A percentile compares a stretch with the other conserved stretches of the same genome.
phyloP scores from a whole-genome alignment of 2,888 invertebrate genomes.

The Mesorhabditis belari region DNA sequence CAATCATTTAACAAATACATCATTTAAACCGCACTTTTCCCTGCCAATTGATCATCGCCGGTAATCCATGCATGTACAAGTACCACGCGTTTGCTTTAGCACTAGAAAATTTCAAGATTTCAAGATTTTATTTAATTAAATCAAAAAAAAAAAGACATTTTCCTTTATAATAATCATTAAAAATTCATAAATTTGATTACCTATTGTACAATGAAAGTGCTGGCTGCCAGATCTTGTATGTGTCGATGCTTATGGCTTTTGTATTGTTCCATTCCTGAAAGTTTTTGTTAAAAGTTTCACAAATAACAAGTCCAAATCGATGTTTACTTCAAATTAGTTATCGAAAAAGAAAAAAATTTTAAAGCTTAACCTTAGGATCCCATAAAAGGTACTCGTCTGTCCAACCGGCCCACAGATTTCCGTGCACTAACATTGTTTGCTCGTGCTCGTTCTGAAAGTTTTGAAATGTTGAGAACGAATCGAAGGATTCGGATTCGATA shows the following conservation, averaged over 20 bases:
- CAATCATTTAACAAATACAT: too few relatives aligned
- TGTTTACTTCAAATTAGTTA: too few relatives aligned
- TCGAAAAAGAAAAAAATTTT: background rate
- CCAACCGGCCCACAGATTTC: conserved; percentile 45
- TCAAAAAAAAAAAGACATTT: background rate
- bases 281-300: too few relatives aligned
- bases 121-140: background rate
- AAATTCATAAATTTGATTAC: conserved; percentile 3
- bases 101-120: conserved; percentile 12
- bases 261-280: conserved; percentile 28
- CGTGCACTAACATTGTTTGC: conserved; percentile 49
- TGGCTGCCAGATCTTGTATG: conserved; percentile 49
- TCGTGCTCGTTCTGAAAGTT: conserved; percentile 42
- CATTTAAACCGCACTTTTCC: conserved; percentile 42
- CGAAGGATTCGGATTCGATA: too few relatives aligned
- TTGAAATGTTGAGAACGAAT: conserved; percentile 3
- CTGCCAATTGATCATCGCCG: conserved; percentile 30
- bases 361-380: conserved; percentile 15
- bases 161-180: background rate
- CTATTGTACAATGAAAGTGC: conserved; percentile 48
- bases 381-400: conserved; percentile 48
- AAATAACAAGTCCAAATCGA: too few relatives aligned
- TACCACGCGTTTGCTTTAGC: conserved; percentile 48
- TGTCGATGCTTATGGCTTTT: conserved; percentile 26
- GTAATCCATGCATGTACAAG: conserved; percentile 44